A percentile compares a stretch with the other conserved stretches of the same genome.
These are phyloP conservation scores for Macrosiphum euphorbiae DNA, from an alignment of 2,888 invertebrate species.

Conservation along the genomic window DNA sequence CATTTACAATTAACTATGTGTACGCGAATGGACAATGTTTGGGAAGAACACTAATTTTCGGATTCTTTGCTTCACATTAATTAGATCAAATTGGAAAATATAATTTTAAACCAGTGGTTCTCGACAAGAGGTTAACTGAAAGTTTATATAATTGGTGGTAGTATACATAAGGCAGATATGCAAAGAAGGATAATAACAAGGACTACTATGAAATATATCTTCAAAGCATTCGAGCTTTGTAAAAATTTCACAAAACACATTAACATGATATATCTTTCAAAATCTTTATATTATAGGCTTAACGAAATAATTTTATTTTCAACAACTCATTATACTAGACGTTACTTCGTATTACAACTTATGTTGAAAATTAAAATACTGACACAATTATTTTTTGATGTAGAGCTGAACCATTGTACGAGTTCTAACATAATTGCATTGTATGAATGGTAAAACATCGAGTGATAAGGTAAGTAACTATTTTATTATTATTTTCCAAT, in stretches of 20 bases:
- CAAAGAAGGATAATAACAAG: background rate
- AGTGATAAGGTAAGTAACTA: background rate
- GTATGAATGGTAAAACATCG: background rate
- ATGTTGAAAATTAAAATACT: slow-evolving; percentile 20
- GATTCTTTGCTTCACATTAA: background rate
- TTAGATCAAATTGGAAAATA: background rate
- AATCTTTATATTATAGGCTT: background rate
- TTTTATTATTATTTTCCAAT: background rate
- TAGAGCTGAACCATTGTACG: background rate
- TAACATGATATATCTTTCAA: background rate
- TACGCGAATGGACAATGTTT: background rate
- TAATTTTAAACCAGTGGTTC: background rate
- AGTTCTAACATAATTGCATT: background rate
- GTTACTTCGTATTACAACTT: slow-evolving; percentile 6
- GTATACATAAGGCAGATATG: background rate
- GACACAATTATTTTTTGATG: background rate
- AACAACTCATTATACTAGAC: slow-evolving; percentile 27
- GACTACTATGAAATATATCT: background rate
- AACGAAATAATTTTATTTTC: slow-evolving; percentile 7
- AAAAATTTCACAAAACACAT: background rate
- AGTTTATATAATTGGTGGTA: background rate
- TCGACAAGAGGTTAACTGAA: background rate
- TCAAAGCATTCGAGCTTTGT: background rate
- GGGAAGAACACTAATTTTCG: background rate
- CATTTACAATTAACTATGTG: background rate